These are phyloP conservation scores for Musca vetustissima DNA, from an alignment of 1,140 invertebrate genomes.

Conservation along the genomic window DNA sequence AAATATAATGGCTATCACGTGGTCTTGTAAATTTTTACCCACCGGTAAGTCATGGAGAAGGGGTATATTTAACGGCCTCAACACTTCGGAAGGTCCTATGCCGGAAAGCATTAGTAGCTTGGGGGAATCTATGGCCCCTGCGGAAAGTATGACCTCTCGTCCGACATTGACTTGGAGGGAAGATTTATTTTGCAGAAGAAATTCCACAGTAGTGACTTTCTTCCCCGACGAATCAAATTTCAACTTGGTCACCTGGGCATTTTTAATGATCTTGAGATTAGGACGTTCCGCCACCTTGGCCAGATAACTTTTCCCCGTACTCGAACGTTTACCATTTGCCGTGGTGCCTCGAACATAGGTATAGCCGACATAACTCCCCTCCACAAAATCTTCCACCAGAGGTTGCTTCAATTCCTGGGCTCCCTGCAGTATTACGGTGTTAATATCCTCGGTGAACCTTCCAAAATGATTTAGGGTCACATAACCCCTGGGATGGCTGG, in stretches of 20 bases:
- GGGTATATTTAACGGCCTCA: constrained; percentile 55
- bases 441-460: constrained; percentile 16
- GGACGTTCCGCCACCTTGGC: constrained; percentile 56
- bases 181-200: constrained; percentile 61
- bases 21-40: constrained; percentile 64
- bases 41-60: constrained; percentile 61
- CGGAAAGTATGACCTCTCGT: constrained; percentile 62
- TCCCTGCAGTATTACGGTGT: constrained; percentile 48
- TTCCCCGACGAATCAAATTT: constrained; percentile 68
- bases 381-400: constrained; percentile 58
- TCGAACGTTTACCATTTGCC: constrained; percentile 59
- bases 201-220: constrained; percentile 71
- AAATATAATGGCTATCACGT: constrained; percentile 37
- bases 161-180: constrained; percentile 45
- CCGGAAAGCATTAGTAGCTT: constrained; percentile 62
- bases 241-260: constrained; percentile 71
- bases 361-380: constrained; percentile 55
- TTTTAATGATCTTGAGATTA: constrained; percentile 73
- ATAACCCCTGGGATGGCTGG: constrained; percentile 50
- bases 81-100: constrained; percentile 57
- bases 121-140: constrained; percentile 60
- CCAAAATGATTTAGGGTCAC: constrained; percentile 59
- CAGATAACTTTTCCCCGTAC: constrained; percentile 58
- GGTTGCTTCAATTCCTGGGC: constrained; percentile 45
- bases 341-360: constrained; percentile 48